Percentiles rank a stretch among this genome's conserved stretches.
These are phyloP conservation scores for Calameuta pallipes DNA, from an alignment of 2,888 invertebrate genomes.

Conservation along the genomic window DNA sequence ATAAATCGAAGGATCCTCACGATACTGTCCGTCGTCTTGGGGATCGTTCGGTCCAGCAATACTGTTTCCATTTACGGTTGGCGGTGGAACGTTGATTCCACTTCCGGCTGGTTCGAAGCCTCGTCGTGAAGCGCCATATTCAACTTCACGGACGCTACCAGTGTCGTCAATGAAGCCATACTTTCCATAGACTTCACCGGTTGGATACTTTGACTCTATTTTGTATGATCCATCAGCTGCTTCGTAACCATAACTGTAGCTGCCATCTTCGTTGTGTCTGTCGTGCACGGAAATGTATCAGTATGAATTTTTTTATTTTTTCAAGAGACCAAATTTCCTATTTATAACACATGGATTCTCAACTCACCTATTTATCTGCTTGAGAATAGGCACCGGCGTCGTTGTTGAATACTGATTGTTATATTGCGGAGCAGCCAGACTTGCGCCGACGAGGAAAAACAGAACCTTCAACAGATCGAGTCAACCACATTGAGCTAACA, in stretches of 20 bases:
- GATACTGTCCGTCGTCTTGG: slow-evolving; percentile 87
- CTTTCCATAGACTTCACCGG: slow-evolving; percentile 87
- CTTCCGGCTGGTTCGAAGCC: slow-evolving; percentile 85
- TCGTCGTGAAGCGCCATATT: slow-evolving; percentile 85
- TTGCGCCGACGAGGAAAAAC: slow-evolving; percentile 41
- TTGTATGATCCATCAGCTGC: slow-evolving; percentile 88
- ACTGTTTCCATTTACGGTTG: slow-evolving; percentile 71
- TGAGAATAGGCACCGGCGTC: slow-evolving; percentile 82
- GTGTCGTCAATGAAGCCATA: slow-evolving; percentile 89
- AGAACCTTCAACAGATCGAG: slow-evolving; percentile 42
- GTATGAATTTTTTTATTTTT: slow-evolving; percentile 25
- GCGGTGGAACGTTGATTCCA: slow-evolving; percentile 85
- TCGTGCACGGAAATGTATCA: slow-evolving; percentile 78
- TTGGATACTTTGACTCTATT: slow-evolving; percentile 87
- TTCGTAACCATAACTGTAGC: slow-evolving; percentile 90
- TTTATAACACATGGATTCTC: background rate
- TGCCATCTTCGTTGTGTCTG: slow-evolving; percentile 87
- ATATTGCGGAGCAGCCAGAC: slow-evolving; percentile 51
- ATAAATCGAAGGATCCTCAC: slow-evolving; percentile 85
- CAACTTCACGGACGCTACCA: slow-evolving; percentile 81
- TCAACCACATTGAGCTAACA: background rate
- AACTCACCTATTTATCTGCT: slow-evolving; percentile 81
- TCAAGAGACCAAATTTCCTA: background rate
- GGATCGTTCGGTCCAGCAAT: slow-evolving; percentile 67
- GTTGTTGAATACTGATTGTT: slow-evolving; percentile 62